A percentile compares a stretch with the other conserved stretches of the same genome.
phyloP scores from a whole-genome alignment of 2,797 vertebrate species.

The Leuciscus waleckii region DNA sequence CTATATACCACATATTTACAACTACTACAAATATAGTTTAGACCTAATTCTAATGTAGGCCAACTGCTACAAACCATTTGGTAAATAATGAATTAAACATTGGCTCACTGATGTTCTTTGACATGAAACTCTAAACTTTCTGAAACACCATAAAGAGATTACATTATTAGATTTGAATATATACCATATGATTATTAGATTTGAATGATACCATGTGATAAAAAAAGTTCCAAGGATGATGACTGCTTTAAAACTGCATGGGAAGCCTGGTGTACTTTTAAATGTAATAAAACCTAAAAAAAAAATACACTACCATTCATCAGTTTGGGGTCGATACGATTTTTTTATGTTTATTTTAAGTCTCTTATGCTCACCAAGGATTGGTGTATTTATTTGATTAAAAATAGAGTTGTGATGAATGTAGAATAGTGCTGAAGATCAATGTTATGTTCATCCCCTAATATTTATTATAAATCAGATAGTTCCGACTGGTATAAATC shows the following conservation, averaged over 20 bases:
- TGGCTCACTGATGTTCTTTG: neutral
- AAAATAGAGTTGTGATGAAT: neutral
- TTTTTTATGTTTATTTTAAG: neutral
- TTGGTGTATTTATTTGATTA: neutral
- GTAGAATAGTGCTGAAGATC: neutral
- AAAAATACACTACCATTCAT: neutral
- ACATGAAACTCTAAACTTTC: neutral
- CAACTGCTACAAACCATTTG: neutral
- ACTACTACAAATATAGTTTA: neutral
- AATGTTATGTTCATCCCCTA: neutral
- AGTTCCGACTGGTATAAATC: neutral
- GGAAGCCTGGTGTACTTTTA: neutral
- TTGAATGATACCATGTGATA: neutral
- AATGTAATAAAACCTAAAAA: neutral
- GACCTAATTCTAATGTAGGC: neutral
- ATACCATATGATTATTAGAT: neutral
- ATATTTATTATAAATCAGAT: neutral
- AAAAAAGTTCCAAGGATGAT: neutral
- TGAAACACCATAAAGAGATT: neutral
- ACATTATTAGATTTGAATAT: neutral
- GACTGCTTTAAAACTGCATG: neutral
- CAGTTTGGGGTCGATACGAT: neutral
- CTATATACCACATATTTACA: neutral
- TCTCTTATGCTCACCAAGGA: neutral
- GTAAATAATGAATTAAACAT: neutral